phyloP scores from a whole-genome alignment of 2,888 invertebrate species.

The Baronia brevicornis region DNA sequence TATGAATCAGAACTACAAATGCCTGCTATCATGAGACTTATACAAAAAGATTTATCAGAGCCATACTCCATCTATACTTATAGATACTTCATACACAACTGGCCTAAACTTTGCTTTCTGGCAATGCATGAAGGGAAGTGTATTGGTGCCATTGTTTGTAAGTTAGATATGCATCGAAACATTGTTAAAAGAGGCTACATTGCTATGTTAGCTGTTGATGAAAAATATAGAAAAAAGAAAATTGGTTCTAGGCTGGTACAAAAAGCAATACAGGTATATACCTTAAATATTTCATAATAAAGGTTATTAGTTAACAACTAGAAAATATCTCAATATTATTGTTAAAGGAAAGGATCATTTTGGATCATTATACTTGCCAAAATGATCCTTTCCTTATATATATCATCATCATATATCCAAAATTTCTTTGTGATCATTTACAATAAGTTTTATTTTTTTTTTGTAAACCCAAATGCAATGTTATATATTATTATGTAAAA shows the following conservation, averaged over 20 bases:
- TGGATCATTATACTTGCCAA: too few relatives aligned
- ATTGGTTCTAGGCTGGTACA: conserved; percentile 91
- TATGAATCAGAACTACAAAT: conserved; percentile 98
- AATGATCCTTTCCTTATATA: too few relatives aligned
- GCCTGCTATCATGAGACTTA: conserved; percentile 99
- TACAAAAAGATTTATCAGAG: conserved; percentile 99
- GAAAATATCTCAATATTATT: too few relatives aligned
- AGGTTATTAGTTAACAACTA: too few relatives aligned
- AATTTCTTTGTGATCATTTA: too few relatives aligned
- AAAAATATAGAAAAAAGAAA: conserved; percentile 93
- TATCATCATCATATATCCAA: too few relatives aligned
- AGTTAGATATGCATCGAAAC: conserved; percentile 93
- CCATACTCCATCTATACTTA: conserved; percentile 99
- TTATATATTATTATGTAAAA: too few relatives aligned
- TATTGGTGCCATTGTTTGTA: conserved; percentile 99
- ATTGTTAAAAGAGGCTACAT: conserved; percentile 97
- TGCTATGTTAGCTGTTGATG: conserved; percentile 99
- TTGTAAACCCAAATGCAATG: too few relatives aligned
- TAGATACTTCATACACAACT: conserved; percentile 99
- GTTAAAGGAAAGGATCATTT: too few relatives aligned
- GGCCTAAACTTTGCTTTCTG: conserved; percentile 99
- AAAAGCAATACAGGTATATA: conserved; percentile 81
- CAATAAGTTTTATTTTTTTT: too few relatives aligned
- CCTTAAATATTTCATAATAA: conserved; percentile 4
- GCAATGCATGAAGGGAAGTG: conserved; percentile 91